Evolutionary conservation across 2,113 vertebrate genomes (phyloP).

Genomic region (Theristicus caerulescens): DNA sequence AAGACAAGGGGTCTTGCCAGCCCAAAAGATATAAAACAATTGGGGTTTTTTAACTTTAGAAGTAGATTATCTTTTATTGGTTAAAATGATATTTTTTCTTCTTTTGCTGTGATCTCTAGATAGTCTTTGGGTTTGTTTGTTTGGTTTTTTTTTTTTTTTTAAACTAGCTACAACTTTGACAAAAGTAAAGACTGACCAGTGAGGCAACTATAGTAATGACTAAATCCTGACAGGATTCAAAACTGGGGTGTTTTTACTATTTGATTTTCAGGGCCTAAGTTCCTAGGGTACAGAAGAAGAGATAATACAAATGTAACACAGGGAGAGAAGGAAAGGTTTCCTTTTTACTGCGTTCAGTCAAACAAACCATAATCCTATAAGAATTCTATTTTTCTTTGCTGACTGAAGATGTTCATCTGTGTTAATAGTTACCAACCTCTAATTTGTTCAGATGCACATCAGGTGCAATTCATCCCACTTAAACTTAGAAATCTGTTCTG

Average conservation of each 20-base stretch:
- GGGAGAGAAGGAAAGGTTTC: not conserved
- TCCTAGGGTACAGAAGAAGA: not conserved
- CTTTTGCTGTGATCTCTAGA: not conserved
- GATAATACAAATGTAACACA: not conserved
- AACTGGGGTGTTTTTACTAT: not conserved
- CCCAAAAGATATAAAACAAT: not conserved
- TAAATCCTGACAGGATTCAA: not conserved
- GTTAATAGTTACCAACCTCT: not conserved
- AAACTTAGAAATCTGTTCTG: not conserved
- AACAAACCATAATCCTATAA: not conserved
- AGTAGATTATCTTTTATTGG: not conserved
- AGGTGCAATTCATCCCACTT: not conserved
- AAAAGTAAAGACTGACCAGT: not conserved
- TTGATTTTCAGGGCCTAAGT: not conserved
- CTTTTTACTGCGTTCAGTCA: not conserved
- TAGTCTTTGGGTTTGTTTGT: not conserved
- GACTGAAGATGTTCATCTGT: not conserved
- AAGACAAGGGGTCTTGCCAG: not conserved
- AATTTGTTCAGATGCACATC: not conserved
- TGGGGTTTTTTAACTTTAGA: not conserved
- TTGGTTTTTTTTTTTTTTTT: not conserved
- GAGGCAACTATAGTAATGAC: not conserved
- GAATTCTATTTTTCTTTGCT: not conserved
- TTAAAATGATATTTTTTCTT: not conserved
- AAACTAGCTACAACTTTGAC: not conserved